A percentile compares a stretch with the other conserved stretches of the same genome.
Conservation (phyloP, 2,888 invertebrate genomes). For the Drosophila hamatofila region DNA sequence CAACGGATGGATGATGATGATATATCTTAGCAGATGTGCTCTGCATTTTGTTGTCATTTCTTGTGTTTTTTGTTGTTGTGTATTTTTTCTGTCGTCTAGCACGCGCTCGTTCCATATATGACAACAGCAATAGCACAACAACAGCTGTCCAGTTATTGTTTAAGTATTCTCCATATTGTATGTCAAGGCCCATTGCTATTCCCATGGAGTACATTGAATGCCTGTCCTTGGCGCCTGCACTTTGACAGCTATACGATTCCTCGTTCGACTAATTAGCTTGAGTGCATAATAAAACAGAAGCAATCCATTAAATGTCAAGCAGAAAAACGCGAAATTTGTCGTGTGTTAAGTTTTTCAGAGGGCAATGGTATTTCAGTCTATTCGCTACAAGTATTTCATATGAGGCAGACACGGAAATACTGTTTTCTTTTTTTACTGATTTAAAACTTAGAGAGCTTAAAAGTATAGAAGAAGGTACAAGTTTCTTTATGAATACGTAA, state of each 20-base stretch:
- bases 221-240: conserved; percentile 10
- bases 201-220: conserved; percentile 17
- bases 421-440: neutral
- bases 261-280: conserved; percentile 19
- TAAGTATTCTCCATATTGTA: conserved; percentile 31
- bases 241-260: conserved; percentile 7
- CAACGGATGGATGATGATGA: conserved; percentile 69
- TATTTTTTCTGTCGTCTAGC: conserved; percentile 26
- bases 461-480: no score
- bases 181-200: conserved; percentile 48
- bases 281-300: conserved; percentile 35
- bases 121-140: neutral
- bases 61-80: conserved; percentile 2
- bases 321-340: neutral
- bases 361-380: neutral
- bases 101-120: conserved; percentile 43
- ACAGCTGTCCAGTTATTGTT: conserved; percentile 17
- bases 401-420: neutral
- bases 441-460: neutral
- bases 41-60: conserved; percentile 44
- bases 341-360: neutral
- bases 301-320: conserved; percentile 11
- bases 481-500: no score
- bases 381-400: neutral
- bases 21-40: conserved; percentile 74